phyloP scores from a whole-genome alignment of 2,113 vertebrate genomes.

The Ictidomys tridecemlineatus region DNA sequence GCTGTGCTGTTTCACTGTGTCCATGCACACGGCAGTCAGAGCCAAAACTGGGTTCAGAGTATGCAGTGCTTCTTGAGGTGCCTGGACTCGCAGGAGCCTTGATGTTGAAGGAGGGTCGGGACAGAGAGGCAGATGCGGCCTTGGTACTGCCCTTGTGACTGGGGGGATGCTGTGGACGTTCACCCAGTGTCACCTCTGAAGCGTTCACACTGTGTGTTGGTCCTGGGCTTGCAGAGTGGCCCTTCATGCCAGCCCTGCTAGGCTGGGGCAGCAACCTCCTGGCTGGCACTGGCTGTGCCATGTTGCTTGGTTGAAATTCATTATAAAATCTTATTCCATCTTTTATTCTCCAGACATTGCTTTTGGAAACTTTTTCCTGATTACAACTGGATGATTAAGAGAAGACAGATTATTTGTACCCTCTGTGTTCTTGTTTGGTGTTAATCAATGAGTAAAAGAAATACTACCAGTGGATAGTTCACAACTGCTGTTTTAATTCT shows the following conservation, averaged over 20 bases:
- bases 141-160: not conserved
- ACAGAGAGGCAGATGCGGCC: not conserved
- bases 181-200: not conserved
- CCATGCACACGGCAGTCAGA: too few relatives aligned
- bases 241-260: not conserved
- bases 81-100: not conserved
- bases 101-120: not conserved
- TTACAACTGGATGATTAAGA: slow-evolving; percentile 49
- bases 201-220: not conserved
- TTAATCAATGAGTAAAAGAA: slow-evolving; percentile 43
- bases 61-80: too few relatives aligned
- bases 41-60: too few relatives aligned
- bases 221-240: not conserved
- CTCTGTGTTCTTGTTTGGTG: slow-evolving; percentile 56
- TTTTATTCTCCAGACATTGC: slow-evolving; percentile 63
- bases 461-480: not conserved
- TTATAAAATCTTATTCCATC: slow-evolving; percentile 47
- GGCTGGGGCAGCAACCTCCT: not conserved
- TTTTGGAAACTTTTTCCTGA: slow-evolving; percentile 52
- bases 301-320: slow-evolving; percentile 56
- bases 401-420: slow-evolving; percentile 63
- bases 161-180: accelerated
- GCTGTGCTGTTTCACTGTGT: not conserved
- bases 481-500: slow-evolving; percentile 29
- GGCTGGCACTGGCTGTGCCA: slow-evolving; percentile 1